A percentile compares a stretch with the other conserved stretches of the same genome.
phyloP scores from a whole-genome alignment of 2,797 vertebrate genomes.

The Dipus sagitta region DNA sequence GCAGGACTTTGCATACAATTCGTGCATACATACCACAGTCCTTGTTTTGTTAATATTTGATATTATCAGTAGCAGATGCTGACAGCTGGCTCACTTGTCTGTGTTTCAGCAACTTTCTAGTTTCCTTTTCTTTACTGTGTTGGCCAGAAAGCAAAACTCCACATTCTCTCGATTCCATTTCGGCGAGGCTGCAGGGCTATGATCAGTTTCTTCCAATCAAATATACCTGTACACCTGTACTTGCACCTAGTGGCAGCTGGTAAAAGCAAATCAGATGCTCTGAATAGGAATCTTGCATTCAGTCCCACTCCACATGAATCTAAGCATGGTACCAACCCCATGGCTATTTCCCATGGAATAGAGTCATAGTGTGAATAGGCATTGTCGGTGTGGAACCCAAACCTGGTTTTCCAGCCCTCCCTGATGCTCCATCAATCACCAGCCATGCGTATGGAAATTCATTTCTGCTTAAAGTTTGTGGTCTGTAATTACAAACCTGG shows the following conservation, averaged over 20 bases:
- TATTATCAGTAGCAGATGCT: background rate
- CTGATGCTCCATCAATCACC: background rate
- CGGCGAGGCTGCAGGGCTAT: background rate
- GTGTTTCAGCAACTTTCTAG: background rate
- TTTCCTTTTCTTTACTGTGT: slow-evolving; percentile 6
- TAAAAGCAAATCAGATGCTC: background rate
- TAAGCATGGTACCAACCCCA: background rate
- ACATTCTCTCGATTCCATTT: background rate
- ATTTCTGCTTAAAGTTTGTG: background rate
- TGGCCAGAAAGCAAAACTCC: background rate
- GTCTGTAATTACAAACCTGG: background rate
- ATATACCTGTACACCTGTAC: background rate
- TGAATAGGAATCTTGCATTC: background rate
- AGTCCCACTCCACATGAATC: background rate
- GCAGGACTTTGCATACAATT: background rate
- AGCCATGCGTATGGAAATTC: background rate
- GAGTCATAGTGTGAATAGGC: background rate
- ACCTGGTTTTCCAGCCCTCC: background rate
- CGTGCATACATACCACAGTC: background rate
- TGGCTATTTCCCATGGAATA: background rate
- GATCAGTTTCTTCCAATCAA: slow-evolving; percentile 23
- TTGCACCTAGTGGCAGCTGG: background rate
- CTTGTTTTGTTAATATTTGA: background rate
- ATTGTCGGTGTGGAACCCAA: background rate
- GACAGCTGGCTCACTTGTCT: background rate